These are phyloP conservation scores for Pollimyrus isidori DNA, from an alignment of 2,113 vertebrate genomes.

Conservation along the genomic window DNA sequence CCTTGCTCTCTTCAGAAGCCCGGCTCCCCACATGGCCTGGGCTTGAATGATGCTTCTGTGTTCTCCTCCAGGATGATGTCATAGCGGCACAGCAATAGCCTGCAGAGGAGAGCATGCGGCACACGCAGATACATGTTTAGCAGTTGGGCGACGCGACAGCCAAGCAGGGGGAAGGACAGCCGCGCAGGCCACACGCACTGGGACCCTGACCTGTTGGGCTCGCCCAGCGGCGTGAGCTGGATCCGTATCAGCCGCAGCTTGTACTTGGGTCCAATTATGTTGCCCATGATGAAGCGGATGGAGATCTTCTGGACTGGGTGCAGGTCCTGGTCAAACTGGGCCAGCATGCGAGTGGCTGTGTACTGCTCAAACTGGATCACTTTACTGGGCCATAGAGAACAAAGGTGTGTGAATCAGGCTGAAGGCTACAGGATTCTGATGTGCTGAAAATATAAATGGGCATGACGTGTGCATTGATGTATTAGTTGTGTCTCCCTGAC, in stretches of 20 bases:
- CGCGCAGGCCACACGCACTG: not conserved
- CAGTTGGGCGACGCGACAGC: not conserved
- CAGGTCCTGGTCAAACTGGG: conserved; percentile 77
- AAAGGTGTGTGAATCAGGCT: not conserved
- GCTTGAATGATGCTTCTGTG: conserved; percentile 61
- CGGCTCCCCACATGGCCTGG: conserved; percentile 60
- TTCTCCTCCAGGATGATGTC: conserved; percentile 79
- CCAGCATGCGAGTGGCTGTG: conserved; percentile 72
- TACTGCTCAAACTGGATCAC: conserved; percentile 71
- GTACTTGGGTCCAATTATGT: conserved; percentile 74
- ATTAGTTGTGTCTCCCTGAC: not conserved
- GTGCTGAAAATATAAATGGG: not conserved
- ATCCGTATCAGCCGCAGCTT: conserved; percentile 76
- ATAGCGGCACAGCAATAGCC: conserved; percentile 73
- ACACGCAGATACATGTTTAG: not conserved
- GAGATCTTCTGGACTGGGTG: conserved; percentile 70
- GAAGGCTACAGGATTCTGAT: not conserved
- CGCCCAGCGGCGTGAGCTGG: conserved; percentile 64
- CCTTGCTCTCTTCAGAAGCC: conserved; percentile 26
- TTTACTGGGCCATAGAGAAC: conserved; percentile 54
- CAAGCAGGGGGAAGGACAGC: not conserved
- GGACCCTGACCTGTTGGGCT: conserved; percentile 66
- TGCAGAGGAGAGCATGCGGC: conserved; percentile 33
- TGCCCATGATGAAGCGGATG: conserved; percentile 70
- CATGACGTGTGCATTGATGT: not conserved